phyloP scores from a whole-genome alignment of 2,113 vertebrate species.

The Dendropsophus ebraccatus region DNA sequence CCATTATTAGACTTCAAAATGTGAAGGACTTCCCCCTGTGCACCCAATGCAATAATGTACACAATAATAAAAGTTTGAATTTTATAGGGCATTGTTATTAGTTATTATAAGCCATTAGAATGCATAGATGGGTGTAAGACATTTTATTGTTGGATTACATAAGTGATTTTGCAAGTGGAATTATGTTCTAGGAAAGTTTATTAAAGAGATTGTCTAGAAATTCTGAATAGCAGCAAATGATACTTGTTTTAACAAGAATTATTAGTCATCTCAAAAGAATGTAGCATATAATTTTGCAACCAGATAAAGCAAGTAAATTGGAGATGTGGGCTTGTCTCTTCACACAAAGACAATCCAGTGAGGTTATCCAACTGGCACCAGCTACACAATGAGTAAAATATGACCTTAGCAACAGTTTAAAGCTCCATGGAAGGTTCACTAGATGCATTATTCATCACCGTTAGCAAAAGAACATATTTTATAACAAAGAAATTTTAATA shows the following conservation, averaged over 20 bases:
- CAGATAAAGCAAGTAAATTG: not conserved
- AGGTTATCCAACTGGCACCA: not conserved
- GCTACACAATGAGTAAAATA: not conserved
- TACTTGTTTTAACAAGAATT: not conserved
- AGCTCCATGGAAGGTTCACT: not conserved
- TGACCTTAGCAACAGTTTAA: not conserved
- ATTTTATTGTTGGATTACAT: not conserved
- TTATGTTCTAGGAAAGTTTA: not conserved
- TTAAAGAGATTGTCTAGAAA: not conserved
- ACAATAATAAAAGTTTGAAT: no score
- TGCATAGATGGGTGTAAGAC: not conserved
- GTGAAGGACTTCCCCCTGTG: no score
- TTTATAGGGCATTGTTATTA: no score
- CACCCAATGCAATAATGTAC: no score
- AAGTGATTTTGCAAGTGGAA: not conserved
- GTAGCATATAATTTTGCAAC: not conserved
- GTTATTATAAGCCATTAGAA: no score
- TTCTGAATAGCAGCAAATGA: not conserved
- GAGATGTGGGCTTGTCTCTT: not conserved
- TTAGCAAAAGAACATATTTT: not conserved
- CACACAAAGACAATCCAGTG: not conserved
- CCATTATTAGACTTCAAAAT: no score
- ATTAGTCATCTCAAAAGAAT: slow-evolving; percentile 11
- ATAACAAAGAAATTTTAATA: no score
- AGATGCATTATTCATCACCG: not conserved